Base-by-base conservation (phyloP, 2,797 vertebrate species). In the Lacerta viridis region DNA sequence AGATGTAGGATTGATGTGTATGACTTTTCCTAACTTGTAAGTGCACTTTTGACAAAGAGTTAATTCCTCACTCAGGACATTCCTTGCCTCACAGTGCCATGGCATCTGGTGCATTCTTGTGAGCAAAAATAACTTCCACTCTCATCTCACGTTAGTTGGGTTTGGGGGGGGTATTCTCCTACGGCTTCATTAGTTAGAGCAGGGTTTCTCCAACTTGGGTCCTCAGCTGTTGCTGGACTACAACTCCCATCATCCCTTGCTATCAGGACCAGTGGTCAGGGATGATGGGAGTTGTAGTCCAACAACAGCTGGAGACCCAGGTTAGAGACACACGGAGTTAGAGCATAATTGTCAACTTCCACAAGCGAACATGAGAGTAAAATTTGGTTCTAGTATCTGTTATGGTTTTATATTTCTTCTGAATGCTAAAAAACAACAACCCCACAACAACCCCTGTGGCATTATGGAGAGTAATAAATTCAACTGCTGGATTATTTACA, bases 381-480 rank as follows among this genome's bases (percentile, higher is more conserved):
- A 80, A 64, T n/a, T 66, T 36, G 59, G 89, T 82, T 82, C 80
- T 89, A 3, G n/a, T 46, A 33, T 46, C 4, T 17, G 20, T 69
- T 17, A 55, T n/a, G n/a, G 15, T 7, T 77, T 89, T 87, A 80
- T 20, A 87, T 61, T 81, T 79, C 36, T 78, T 91, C 89, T 84
- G 79, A 66, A 29, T 71, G 80, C 27, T 88, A 7, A 36, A 87
- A 94, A 86, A 69, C 87, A 94, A 86, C 68, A 86, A 33, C 33
- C 33, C 33, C 86, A 72, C 80, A 93, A 74, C 83, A 90, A 17
- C 6, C 89, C 80, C 81, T 90, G 79, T 90, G 92, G 89, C 92
- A 89, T 78, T 68, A 66, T 87, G 84, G 83, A 87, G 71, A 92
- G 86, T 79, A 83, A 88, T 88, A 55, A 93, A 25, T 90, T 94